A percentile compares a stretch with the other conserved stretches of the same genome.
Evolutionary conservation across 2,797 vertebrate species (phyloP).

Genomic region (Acipenser ruthenus): DNA sequence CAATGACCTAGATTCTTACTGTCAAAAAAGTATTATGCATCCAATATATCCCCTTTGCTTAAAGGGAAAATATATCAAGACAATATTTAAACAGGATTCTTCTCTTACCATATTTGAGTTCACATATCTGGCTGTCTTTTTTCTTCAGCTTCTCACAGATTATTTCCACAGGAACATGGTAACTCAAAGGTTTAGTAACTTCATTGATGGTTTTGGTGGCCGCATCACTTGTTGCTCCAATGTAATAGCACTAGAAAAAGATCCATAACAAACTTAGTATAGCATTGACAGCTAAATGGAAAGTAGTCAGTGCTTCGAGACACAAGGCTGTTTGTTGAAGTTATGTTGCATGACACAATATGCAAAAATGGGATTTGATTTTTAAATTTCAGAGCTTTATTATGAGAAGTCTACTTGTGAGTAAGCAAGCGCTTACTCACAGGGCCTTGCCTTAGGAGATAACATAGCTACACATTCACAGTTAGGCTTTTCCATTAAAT

Average conservation of each 20-base stretch:
- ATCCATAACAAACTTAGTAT: not conserved
- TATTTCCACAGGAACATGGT: constrained; percentile 86
- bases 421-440: too few relatives aligned
- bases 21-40: too few relatives aligned
- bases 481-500: too few relatives aligned
- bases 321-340: not conserved
- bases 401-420: too few relatives aligned
- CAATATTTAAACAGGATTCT: too few relatives aligned
- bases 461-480: too few relatives aligned
- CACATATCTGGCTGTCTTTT: constrained; percentile 93
- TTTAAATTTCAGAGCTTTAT: too few relatives aligned
- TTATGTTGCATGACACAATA: not conserved
- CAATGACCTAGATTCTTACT: too few relatives aligned
- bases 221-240: constrained; percentile 88
- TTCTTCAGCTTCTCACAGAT: constrained; percentile 95
- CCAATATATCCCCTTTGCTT: too few relatives aligned
- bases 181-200: constrained; percentile 85
- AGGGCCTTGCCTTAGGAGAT: too few relatives aligned
- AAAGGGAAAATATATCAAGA: too few relatives aligned
- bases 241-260: constrained; percentile 80
- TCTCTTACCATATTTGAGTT: constrained; percentile 85
- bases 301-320: not conserved
- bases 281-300: not conserved
- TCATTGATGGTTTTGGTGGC: constrained; percentile 95
- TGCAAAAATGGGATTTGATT: too few relatives aligned